These are phyloP conservation scores for Oegoconia quadripuncta DNA, from an alignment of 2,888 invertebrate genomes.

Conservation along the genomic window DNA sequence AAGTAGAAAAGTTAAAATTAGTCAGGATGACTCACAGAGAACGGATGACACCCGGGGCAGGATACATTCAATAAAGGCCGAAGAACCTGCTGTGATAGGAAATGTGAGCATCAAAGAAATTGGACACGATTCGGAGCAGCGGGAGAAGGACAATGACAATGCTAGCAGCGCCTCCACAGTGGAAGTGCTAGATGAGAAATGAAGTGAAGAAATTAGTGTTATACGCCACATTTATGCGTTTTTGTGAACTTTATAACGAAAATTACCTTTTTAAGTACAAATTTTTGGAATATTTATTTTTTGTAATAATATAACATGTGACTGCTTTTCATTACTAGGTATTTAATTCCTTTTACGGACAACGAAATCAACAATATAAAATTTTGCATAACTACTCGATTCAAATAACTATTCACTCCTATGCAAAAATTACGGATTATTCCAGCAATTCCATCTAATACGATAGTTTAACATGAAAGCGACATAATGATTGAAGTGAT, in stretches of 20 bases:
- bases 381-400: no score
- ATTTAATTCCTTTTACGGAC: no score
- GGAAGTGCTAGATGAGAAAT: slow-evolving; percentile 70
- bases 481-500: no score
- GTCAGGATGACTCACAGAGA: slow-evolving; percentile 41
- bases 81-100: slow-evolving; percentile 36
- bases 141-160: slow-evolving; percentile 49
- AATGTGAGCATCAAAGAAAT: slow-evolving; percentile 32
- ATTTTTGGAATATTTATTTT: no score
- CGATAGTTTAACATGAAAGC: no score
- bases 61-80: slow-evolving; percentile 57
- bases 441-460: no score
- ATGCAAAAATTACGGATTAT: no score
- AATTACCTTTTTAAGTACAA: background rate
- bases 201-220: slow-evolving; percentile 22
- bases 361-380: no score
- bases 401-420: no score
- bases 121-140: slow-evolving; percentile 34
- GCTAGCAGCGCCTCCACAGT: slow-evolving; percentile 71
- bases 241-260: no score
- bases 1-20: slow-evolving; percentile 68
- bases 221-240: background rate
- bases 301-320: no score
- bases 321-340: no score
- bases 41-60: slow-evolving; percentile 43